These are phyloP conservation scores for Lapara coniferarum DNA, from an alignment of 2,888 invertebrate species.

Conservation along the genomic window DNA sequence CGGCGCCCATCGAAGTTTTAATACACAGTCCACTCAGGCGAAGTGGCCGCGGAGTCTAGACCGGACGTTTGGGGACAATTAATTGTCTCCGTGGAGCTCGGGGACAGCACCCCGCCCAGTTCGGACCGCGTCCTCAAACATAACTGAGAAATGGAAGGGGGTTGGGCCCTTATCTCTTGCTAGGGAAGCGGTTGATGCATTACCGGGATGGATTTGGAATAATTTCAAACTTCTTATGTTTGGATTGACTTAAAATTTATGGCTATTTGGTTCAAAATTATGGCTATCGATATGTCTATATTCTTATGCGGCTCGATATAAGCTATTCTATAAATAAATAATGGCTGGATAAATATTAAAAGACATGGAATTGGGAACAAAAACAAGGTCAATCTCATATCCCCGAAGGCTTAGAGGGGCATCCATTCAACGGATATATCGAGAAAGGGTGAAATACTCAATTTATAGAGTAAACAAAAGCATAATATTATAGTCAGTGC, in stretches of 20 bases:
- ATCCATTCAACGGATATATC: too few relatives aligned
- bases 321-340: too few relatives aligned
- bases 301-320: too few relatives aligned
- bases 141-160: constrained; percentile 12
- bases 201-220: neutral
- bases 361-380: too few relatives aligned
- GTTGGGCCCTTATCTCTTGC: neutral
- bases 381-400: too few relatives aligned
- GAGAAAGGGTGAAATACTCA: too few relatives aligned
- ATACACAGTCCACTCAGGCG: constrained; percentile 34
- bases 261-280: too few relatives aligned
- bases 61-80: constrained; percentile 60
- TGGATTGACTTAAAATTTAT: neutral
- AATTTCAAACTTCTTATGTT: neutral
- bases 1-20: neutral
- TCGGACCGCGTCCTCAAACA: constrained; percentile 1
- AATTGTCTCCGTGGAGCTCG: constrained; percentile 48
- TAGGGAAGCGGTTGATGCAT: neutral
- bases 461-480: too few relatives aligned
- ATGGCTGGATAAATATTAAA: too few relatives aligned
- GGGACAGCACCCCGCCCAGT: constrained; percentile 26
- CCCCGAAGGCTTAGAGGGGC: too few relatives aligned
- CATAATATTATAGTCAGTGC: too few relatives aligned
- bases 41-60: constrained; percentile 60
- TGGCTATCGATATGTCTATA: too few relatives aligned